A percentile compares a stretch with the other conserved stretches of the same genome.
Conservation (phyloP, 1,140 invertebrate genomes). For the Sinella curviseta region DNA sequence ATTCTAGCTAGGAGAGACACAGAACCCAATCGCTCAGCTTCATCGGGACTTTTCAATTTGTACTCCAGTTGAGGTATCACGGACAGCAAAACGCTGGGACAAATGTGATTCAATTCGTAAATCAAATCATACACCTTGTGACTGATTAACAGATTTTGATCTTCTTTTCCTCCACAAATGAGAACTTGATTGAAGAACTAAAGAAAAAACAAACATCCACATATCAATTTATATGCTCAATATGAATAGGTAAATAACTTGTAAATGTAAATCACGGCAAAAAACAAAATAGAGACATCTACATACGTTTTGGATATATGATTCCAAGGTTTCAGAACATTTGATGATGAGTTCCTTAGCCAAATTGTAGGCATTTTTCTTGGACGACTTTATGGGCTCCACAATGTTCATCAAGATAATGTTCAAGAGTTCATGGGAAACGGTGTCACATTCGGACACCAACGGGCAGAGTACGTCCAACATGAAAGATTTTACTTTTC, state of each 20-base stretch:
- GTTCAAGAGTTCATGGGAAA: constrained; percentile 90
- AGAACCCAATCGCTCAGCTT: constrained; percentile 77
- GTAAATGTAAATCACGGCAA: constrained; percentile 11
- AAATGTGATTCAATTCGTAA: constrained; percentile 93
- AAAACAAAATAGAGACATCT: not conserved
- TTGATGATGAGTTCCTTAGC: constrained; percentile 89
- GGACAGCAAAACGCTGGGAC: constrained; percentile 79
- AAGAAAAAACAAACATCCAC: constrained; percentile 49
- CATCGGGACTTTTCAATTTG: constrained; percentile 83
- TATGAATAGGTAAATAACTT: constrained; percentile 3
- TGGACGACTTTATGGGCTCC: constrained; percentile 89
- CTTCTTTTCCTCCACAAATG: constrained; percentile 87
- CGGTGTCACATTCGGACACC: constrained; percentile 91
- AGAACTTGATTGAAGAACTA: constrained; percentile 95
- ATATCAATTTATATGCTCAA: not conserved
- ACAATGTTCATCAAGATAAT: constrained; percentile 93
- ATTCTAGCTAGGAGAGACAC: constrained; percentile 90
- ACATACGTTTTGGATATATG: constrained; percentile 86
- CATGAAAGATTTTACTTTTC: constrained; percentile 95
- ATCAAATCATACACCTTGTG: constrained; percentile 91
- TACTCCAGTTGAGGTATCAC: constrained; percentile 93
- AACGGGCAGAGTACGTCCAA: constrained; percentile 90
- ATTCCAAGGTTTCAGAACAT: constrained; percentile 86
- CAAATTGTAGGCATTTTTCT: constrained; percentile 84
- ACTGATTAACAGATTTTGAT: constrained; percentile 75